phyloP scores from a whole-genome alignment of 2,113 vertebrate species.

The Chrysemys picta region DNA sequence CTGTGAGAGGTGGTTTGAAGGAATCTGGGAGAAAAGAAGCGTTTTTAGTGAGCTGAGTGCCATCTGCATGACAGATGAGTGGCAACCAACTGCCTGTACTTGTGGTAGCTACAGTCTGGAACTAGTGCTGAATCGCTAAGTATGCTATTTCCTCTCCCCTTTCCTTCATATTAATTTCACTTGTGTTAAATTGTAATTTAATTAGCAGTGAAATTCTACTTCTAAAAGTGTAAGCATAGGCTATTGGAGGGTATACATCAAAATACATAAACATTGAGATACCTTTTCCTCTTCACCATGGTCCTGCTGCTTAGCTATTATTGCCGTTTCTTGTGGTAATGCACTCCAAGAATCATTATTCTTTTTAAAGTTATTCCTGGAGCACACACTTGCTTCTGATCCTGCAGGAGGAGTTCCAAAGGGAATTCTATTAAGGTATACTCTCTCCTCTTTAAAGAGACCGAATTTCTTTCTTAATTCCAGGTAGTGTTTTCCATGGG shows the following conservation, averaged over 20 bases:
- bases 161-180: background rate
- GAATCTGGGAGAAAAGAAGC: background rate
- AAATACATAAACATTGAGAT: slow-evolving; percentile 9
- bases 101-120: background rate
- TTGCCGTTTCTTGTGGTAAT: background rate
- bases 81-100: background rate
- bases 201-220: background rate
- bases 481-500: slow-evolving; percentile 58
- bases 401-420: background rate
- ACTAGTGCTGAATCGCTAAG: background rate
- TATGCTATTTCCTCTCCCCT: background rate
- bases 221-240: background rate
- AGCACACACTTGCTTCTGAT: slow-evolving; percentile 39
- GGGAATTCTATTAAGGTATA: slow-evolving; percentile 76
- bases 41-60: background rate
- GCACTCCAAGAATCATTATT: slow-evolving; percentile 34
- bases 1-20: background rate
- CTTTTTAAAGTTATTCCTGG: slow-evolving; percentile 45
- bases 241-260: background rate
- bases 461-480: slow-evolving; percentile 79
- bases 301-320: slow-evolving; percentile 9
- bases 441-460: slow-evolving; percentile 77
- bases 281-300: slow-evolving; percentile 71
- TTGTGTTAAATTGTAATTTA: background rate
- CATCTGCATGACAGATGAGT: background rate